A percentile compares a stretch with the other conserved stretches of the same genome.
These are phyloP conservation scores for Cheirogaleus medius DNA, from an alignment of 2,113 vertebrate genomes.

Conservation along the genomic window DNA sequence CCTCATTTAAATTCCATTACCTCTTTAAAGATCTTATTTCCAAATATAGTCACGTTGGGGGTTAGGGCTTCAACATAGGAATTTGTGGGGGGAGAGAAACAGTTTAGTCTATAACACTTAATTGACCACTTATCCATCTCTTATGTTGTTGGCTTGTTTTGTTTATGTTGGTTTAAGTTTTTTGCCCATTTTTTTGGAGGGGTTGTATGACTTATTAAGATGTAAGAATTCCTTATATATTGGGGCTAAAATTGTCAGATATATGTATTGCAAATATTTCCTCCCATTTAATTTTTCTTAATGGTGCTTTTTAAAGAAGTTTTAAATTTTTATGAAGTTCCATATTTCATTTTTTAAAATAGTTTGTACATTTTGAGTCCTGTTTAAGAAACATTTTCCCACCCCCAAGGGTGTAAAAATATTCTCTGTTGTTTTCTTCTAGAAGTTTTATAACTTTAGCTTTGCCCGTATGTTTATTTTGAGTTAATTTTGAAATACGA, in stretches of 20 bases:
- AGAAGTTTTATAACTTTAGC: background rate
- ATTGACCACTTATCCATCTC: background rate
- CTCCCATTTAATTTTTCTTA: background rate
- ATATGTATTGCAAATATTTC: background rate
- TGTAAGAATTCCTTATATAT: background rate
- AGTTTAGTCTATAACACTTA: background rate
- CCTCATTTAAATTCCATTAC: background rate
- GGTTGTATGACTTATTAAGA: background rate
- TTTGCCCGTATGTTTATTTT: background rate
- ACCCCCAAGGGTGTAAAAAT: background rate
- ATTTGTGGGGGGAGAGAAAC: background rate
- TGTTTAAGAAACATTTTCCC: background rate
- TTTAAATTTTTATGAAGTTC: background rate
- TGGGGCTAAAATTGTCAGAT: background rate
- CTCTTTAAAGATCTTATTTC: background rate
- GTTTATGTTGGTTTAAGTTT: background rate
- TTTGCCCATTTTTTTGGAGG: background rate
- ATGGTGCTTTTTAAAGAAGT: slow-evolving; percentile 1
- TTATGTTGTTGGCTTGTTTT: background rate
- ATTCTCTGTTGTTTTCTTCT: background rate
- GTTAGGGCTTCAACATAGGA: background rate
- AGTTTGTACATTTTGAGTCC: background rate
- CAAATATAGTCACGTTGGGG: background rate
- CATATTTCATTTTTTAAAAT: background rate
- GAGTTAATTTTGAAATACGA: background rate